Conservation (phyloP, 30 jellyfish, hydroid and myxozoan species). For the Chrysaora quinquecirrha region DNA sequence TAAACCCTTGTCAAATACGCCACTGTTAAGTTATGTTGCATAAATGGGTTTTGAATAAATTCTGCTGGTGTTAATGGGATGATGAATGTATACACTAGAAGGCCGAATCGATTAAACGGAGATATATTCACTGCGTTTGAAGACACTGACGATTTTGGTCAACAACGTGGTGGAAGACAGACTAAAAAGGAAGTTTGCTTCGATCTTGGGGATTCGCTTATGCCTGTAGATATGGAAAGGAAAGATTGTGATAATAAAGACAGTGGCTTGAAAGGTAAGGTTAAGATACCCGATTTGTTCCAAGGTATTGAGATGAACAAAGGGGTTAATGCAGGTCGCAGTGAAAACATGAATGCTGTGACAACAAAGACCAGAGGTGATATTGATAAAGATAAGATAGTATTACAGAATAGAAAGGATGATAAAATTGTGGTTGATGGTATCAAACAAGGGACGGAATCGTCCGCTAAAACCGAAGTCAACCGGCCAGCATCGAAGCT, state of each 20-base stretch:
- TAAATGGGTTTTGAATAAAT: too few species aligned
- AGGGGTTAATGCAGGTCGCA: not conserved
- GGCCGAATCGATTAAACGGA: constrained; percentile 27
- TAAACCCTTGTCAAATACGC: too few species aligned
- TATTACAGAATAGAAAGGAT: not conserved
- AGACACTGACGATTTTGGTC: constrained; percentile 23
- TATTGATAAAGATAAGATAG: not conserved
- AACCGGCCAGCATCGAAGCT: constrained; percentile 66
- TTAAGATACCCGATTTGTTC: not conserved
- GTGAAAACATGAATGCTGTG: not conserved
- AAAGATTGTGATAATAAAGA: not conserved
- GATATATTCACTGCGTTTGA: constrained; percentile 34
- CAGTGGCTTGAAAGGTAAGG: not conserved
- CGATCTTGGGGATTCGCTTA: constrained; percentile 41
- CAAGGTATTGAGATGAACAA: not conserved
- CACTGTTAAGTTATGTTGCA: too few species aligned
- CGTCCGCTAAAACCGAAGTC: not conserved
- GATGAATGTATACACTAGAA: constrained; percentile 56
- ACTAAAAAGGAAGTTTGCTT: constrained; percentile 12
- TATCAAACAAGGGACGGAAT: not conserved
- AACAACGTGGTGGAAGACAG: constrained; percentile 30
- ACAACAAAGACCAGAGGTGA: not conserved
- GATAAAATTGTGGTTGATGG: not conserved
- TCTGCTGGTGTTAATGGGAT: too few species aligned
- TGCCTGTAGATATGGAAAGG: not conserved